Evolutionary conservation across 2,888 invertebrate genomes (phyloP), one percentile per base, ranked within the genome.

Genomic region (Stenolophus ochropezus): DNA sequence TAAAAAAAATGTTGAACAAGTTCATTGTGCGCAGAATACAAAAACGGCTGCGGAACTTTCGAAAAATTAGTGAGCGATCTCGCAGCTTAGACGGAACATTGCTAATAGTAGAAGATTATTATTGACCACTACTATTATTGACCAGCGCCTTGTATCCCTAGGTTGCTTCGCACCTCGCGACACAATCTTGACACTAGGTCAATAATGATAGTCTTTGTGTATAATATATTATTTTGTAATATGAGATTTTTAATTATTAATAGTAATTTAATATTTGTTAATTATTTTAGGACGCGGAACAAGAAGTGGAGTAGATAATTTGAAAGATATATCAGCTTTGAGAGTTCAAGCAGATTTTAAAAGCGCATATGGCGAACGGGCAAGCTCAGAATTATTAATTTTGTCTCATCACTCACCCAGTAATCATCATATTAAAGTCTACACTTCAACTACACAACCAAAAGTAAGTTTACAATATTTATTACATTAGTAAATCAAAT

Each of bases 401-500:
- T 89, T 96, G 25, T 91, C 95, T 3, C 97, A 97, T 88, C 94
- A 94, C 89, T 96, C 97, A 76, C 95, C 95, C 0, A 91, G 93
- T 83, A 93, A 95, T 88, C 94, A 95, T 84, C 96, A 97, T 87
- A 93, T 98, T 6, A 94, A 96, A 87, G 94, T 98, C 18, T 91
- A 94, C 4, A 97, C 98, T 0, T 96, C 96, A 83, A 98, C 98
- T 0, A 92, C 92, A 8, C 90, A 94, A 76, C 95, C 97, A 0
- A 93, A 91, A 91, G 95, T 94, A 87, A 85, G 86, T 85, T 53
- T 47, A 56, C 79, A 1, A 2, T 8, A 33, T 33, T 33, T 33
- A 33, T 4, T 2, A n/a, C n/a, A n/a, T n/a, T n/a, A n/a, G n/a
- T 33, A 2, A 33, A 8, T 8, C 8, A 33, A 33, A 27, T 27